Conservation (phyloP, 2,797 vertebrate genomes). For the Etheostoma nigrum region DNA sequence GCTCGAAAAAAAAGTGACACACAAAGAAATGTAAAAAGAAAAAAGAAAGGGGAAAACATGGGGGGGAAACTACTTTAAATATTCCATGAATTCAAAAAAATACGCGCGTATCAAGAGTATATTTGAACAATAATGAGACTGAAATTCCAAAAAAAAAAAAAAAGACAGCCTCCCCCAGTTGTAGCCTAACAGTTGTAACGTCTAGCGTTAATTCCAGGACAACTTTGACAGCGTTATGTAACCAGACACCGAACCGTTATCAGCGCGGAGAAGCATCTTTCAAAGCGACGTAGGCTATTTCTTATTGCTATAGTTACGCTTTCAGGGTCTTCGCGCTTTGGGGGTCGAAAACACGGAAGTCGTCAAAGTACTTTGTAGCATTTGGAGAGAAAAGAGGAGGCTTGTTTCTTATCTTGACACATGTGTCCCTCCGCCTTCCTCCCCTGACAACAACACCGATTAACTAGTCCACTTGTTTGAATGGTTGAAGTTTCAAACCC, state of each 20-base stretch:
- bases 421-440: neutral
- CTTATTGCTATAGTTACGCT: no score
- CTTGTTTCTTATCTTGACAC: conserved; percentile 23
- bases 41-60: neutral
- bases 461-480: conserved; percentile 62
- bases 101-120: neutral
- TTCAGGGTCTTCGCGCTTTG: neutral
- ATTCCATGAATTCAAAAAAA: neutral
- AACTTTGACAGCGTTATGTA: conserved; percentile 73
- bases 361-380: neutral
- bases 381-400: conserved; percentile 6
- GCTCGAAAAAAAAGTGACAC: neutral
- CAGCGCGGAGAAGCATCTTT: conserved; percentile 28
- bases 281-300: neutral
- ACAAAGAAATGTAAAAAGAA: neutral
- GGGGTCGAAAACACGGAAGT: conserved; percentile 55
- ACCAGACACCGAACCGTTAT: conserved; percentile 30
- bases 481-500: conserved; percentile 10
- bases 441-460: conserved; percentile 2
- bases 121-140: neutral
- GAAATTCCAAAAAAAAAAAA: neutral
- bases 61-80: neutral
- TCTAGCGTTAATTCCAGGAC: neutral
- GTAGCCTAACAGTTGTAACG: neutral
- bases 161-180: neutral